These are phyloP conservation scores for Venustaconcha ellipsiformis DNA, from an alignment of 1,140 invertebrate genomes.

Conservation along the genomic window DNA sequence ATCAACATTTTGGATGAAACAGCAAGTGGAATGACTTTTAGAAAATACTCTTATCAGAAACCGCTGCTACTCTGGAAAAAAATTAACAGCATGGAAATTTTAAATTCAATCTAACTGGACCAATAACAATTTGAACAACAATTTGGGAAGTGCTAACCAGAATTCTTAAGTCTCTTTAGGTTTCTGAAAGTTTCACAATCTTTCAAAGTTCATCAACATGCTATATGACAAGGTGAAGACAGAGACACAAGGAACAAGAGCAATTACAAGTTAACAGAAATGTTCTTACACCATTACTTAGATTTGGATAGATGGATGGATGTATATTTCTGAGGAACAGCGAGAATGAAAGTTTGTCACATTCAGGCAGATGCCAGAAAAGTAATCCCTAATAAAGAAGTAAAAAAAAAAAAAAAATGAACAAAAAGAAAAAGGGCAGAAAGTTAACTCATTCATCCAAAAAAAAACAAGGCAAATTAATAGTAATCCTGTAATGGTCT, in stretches of 20 bases:
- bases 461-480: too few relatives aligned
- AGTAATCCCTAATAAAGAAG: neutral
- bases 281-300: neutral
- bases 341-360: neutral
- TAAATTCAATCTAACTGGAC: neutral
- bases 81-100: neutral
- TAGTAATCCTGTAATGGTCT: too few relatives aligned
- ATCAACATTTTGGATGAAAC: too few relatives aligned
- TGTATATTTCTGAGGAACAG: neutral
- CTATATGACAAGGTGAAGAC: too few relatives aligned
- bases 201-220: too few relatives aligned
- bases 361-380: neutral
- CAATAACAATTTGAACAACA: too few relatives aligned
- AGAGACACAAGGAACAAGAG: too few relatives aligned
- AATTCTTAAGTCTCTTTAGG: too few relatives aligned
- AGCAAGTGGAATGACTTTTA: too few relatives aligned
- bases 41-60: neutral
- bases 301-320: constrained; percentile 5
- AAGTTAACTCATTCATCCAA: neutral
- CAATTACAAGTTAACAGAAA: neutral
- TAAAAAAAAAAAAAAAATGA: too few relatives aligned
- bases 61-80: neutral
- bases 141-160: too few relatives aligned
- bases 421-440: constrained; percentile 6
- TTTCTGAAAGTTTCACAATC: too few relatives aligned